Percentiles rank a stretch among this genome's conserved stretches.
Evolutionary conservation across 1,140 invertebrate species (phyloP).

Genomic region (Drosophila novamexicana): DNA sequence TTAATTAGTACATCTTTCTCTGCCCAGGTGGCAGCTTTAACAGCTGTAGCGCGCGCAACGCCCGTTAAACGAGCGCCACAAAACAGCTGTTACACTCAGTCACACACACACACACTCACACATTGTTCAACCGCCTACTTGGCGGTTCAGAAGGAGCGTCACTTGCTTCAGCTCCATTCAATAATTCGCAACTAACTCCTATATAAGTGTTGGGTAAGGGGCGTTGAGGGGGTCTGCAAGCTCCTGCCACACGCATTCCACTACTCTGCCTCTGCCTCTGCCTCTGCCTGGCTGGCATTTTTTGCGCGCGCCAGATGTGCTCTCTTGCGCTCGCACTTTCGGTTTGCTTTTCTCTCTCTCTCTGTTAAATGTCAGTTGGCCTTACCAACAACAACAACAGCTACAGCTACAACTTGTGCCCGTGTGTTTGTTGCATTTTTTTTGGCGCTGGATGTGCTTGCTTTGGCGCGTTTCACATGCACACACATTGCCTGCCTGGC

Average conservation of each 20-base stretch:
- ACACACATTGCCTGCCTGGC: constrained; percentile 45
- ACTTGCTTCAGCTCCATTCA: constrained; percentile 32
- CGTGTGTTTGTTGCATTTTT: constrained; percentile 71
- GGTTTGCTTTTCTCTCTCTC: constrained; percentile 11
- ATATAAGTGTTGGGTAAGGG: background rate
- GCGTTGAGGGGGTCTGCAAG: background rate
- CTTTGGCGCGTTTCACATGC: constrained; percentile 68
- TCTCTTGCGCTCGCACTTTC: constrained; percentile 12
- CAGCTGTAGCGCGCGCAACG: constrained; percentile 53
- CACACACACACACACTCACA: constrained; percentile 14
- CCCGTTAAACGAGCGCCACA: constrained; percentile 41
- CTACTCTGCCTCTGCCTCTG: background rate
- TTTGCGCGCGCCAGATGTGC: constrained; percentile 53
- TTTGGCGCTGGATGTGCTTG: constrained; percentile 64
- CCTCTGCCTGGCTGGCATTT: constrained; percentile 25
- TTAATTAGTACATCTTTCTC: constrained; percentile 14
- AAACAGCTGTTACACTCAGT: constrained; percentile 50
- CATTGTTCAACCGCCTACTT: constrained; percentile 26
- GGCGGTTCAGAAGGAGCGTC: constrained; percentile 35
- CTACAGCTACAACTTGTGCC: constrained; percentile 30
- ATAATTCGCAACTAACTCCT: constrained; percentile 10
- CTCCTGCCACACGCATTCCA: constrained; percentile 33
- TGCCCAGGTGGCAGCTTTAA: constrained; percentile 51
- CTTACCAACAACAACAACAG: constrained; percentile 35
- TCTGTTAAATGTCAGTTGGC: constrained; percentile 57